Percentiles rank a stretch among this genome's conserved stretches.
phyloP scores from a whole-genome alignment of 1,140 invertebrate genomes.

The Arctopsyche grandis region DNA sequence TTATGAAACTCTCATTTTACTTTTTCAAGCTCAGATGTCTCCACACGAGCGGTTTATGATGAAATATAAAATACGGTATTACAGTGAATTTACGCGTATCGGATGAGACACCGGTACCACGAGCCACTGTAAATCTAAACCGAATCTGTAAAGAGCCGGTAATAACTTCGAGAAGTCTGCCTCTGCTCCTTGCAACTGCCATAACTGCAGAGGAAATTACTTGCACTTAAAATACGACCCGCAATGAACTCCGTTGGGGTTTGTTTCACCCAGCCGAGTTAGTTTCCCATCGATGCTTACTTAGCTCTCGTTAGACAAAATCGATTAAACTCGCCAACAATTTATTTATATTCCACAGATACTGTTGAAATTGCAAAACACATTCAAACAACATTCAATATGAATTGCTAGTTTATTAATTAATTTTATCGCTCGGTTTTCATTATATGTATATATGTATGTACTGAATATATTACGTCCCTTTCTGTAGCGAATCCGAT shows the following conservation, averaged over 20 bases:
- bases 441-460: background rate
- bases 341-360: too few relatives aligned
- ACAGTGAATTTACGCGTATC: constrained; percentile 1
- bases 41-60: background rate
- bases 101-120: constrained; percentile 1
- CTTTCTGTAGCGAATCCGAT: background rate
- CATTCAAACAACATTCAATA: too few relatives aligned
- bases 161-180: background rate
- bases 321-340: too few relatives aligned
- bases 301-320: too few relatives aligned
- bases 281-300: background rate
- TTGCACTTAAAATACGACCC: constrained; percentile 30
- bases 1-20: background rate
- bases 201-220: constrained; percentile 27
- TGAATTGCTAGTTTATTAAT: too few relatives aligned
- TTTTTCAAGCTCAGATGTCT: background rate
- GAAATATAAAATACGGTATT: background rate
- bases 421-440: background rate
- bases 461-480: background rate
- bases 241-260: constrained; percentile 13
- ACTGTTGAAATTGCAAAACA: too few relatives aligned
- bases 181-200: constrained; percentile 3
- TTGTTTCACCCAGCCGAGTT: background rate
- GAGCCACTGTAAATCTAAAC: constrained; percentile 8
- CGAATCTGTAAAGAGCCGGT: constrained; percentile 22